Conservation (phyloP, 2,113 vertebrate genomes). For the Anguilla rostrata region DNA sequence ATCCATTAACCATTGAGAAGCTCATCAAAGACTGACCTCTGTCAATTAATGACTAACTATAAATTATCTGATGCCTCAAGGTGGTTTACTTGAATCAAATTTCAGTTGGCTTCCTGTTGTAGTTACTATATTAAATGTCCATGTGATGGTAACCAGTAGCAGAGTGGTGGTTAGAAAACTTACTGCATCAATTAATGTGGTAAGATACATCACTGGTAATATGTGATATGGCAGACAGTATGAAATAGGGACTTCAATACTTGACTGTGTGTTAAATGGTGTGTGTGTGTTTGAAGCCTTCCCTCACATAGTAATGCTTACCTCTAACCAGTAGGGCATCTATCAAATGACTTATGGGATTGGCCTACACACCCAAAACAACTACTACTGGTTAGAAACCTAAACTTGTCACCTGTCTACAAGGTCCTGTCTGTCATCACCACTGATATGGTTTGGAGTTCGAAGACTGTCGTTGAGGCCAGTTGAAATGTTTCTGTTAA, state of each 20-base stretch:
- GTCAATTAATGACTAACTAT: background rate
- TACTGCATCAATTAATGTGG: background rate
- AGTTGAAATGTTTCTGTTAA: slow-evolving; percentile 39
- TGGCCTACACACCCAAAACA: slow-evolving; percentile 5
- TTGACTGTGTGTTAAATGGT: background rate
- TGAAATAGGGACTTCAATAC: background rate
- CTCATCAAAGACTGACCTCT: background rate
- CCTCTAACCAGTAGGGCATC: slow-evolving; percentile 29
- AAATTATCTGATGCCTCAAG: background rate
- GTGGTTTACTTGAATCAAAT: background rate
- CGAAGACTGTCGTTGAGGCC: slow-evolving; percentile 30
- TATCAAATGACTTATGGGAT: background rate
- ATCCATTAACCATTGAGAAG: background rate
- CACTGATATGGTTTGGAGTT: slow-evolving; percentile 3
- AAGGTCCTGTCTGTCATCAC: background rate
- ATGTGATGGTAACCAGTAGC: no score
- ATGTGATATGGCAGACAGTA: background rate
- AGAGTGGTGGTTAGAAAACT: no score
- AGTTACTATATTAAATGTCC: no score
- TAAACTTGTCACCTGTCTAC: background rate
- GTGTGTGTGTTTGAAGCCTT: background rate
- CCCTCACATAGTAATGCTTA: background rate
- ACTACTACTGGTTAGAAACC: background rate
- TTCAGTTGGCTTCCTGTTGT: background rate
- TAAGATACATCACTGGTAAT: background rate